Base-by-base conservation (phyloP, 2,888 invertebrate genomes). In the Eurytoma californica region DNA sequence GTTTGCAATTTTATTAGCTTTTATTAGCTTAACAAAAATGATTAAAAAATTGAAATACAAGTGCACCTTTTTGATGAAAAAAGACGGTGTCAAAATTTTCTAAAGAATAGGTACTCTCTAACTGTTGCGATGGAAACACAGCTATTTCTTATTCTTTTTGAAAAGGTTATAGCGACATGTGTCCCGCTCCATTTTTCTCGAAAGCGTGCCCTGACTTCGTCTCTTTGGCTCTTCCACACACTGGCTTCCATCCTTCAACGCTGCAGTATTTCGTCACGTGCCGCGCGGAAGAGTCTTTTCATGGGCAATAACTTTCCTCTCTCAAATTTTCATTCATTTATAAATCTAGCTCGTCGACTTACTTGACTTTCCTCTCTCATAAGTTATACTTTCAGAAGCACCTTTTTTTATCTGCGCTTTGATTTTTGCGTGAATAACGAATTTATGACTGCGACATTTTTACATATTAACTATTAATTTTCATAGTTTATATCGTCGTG, bases 301-400 rank as follows among this genome's bases (percentile, higher is more conserved):
- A 75, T 61, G 68, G 68, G 61, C 61, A 75, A 68, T 75, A 75
- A 75, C 68, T 61, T 75, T 53, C 24, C 73, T 12, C 28, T 61
- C 69, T 63, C 61, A 49, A 69, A 76, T 76, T 69, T 76, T 69
- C 63, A 76, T 76, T 76, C 76, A 76, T 76, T 76, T 69, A 76
- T 69, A 76, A 69, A 69, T 69, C 69, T 30, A 67, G 60, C 74
- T 18, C 47, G 49, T 60, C 14, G 57, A 58, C 47, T 74, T 49
- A 20, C 39, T 57, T 57, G 18, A 57, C 55, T 51, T 30, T 5
- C 18, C 9, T 14, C 39, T 67, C 66, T 68, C 69, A 3, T 51
- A 13, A 66, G 28, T 65, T 39, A 28, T 58, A 2, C 28, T 39
- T 39, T 39, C 3, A 4, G 39, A 39, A 39, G 7, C 39, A 39